Conservation (phyloP, 1,140 invertebrate species). For the Zophobas atratus region DNA sequence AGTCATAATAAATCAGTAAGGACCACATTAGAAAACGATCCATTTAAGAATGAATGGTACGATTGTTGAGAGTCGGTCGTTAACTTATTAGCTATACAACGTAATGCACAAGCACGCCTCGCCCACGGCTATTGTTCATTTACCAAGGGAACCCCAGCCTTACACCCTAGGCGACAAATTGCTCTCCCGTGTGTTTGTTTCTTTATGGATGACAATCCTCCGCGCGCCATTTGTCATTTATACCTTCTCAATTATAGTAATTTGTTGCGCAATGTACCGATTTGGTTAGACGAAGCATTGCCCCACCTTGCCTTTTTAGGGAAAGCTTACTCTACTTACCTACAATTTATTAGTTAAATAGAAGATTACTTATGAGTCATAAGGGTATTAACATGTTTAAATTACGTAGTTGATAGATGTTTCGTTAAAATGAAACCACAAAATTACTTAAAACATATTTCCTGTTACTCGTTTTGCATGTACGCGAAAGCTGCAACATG, state of each 20-base stretch:
- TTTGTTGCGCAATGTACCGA: slow-evolving; percentile 29
- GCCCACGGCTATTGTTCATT: slow-evolving; percentile 56
- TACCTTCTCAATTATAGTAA: slow-evolving; percentile 40
- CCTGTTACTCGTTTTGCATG: no score
- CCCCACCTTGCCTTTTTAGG: slow-evolving; percentile 12
- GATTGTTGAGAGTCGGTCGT: slow-evolving; percentile 48
- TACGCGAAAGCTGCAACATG: no score
- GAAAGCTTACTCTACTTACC: neutral
- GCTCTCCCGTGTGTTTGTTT: slow-evolving; percentile 39
- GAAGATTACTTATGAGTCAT: no score
- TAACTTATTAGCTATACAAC: slow-evolving; percentile 58
- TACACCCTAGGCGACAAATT: slow-evolving; percentile 38
- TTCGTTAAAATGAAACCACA: no score
- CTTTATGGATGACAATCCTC: slow-evolving; percentile 40
- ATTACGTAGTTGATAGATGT: no score
- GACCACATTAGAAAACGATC: slow-evolving; percentile 57
- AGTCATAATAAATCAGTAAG: slow-evolving; percentile 62
- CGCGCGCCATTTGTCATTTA: slow-evolving; percentile 33
- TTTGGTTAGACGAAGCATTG: slow-evolving; percentile 6
- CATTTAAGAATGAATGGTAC: slow-evolving; percentile 52
- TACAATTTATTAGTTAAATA: no score
- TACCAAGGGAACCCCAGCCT: slow-evolving; percentile 17
- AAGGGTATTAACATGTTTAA: no score
- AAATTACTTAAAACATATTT: no score
- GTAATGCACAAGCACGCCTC: slow-evolving; percentile 62